A percentile compares a stretch with the other conserved stretches of the same genome.
phyloP scores from a whole-genome alignment of 2,113 vertebrate species.

The Stictonetta naevosa region DNA sequence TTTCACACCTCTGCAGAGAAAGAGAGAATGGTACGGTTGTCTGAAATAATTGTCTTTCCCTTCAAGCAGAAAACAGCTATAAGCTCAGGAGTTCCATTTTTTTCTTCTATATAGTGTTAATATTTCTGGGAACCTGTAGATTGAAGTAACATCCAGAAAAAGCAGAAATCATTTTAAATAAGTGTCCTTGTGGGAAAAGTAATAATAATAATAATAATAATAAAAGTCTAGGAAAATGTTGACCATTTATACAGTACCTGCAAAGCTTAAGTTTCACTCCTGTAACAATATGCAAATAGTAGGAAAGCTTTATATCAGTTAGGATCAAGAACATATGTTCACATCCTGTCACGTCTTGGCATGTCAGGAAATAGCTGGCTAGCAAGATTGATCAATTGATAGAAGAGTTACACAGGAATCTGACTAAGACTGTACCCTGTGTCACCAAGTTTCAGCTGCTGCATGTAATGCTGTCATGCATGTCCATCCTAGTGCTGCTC shows the following conservation, averaged over 20 bases:
- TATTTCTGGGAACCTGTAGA: not conserved
- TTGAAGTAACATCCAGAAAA: not conserved
- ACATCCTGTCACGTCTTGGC: not conserved
- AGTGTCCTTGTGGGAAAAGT: too few species aligned
- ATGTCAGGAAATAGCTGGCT: not conserved
- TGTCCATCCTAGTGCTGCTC: fast-evolving
- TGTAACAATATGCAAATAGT: not conserved
- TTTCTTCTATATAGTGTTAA: not conserved
- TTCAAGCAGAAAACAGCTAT: not conserved
- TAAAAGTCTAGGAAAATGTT: not conserved
- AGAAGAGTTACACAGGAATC: not conserved
- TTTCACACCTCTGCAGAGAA: not conserved
- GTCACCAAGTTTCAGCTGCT: not conserved
- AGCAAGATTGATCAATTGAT: not conserved
- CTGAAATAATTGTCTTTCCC: not conserved
- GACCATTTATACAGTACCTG: not conserved
- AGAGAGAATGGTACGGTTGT: not conserved
- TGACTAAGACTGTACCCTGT: not conserved
- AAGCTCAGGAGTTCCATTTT: not conserved
- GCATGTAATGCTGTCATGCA: fast-evolving
- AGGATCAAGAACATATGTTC: not conserved
- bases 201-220: too few species aligned
- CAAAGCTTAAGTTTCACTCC: not conserved
- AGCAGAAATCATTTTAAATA: not conserved
- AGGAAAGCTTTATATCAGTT: not conserved